These are phyloP conservation scores for Psittacula derbiana DNA, from an alignment of 2,797 vertebrate species.

Conservation along the genomic window DNA sequence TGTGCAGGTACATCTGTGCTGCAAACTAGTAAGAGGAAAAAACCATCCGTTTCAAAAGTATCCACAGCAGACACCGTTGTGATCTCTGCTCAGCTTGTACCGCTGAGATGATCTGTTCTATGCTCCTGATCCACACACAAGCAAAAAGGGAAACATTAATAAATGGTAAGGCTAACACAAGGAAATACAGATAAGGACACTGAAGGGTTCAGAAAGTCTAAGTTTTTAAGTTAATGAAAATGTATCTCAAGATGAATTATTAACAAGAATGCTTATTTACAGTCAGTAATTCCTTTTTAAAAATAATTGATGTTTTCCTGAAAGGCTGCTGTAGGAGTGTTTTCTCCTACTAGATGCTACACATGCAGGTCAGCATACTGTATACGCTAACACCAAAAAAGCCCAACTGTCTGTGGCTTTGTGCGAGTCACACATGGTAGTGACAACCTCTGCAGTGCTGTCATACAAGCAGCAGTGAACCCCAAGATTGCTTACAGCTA, in stretches of 20 bases:
- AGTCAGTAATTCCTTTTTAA: background rate
- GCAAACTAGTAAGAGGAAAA: background rate
- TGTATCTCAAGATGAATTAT: background rate
- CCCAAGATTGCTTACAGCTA: background rate
- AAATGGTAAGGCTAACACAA: background rate
- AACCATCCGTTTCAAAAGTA: background rate
- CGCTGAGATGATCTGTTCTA: background rate
- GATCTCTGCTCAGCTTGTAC: background rate
- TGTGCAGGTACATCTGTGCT: background rate
- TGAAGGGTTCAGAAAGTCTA: background rate
- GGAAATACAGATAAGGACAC: background rate
- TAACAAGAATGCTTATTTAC: background rate
- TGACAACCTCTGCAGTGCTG: background rate
- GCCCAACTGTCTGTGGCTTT: rapidly evolving
- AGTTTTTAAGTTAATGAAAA: background rate
- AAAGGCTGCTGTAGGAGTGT: background rate
- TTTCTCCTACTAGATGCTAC: background rate
- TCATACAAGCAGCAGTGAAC: background rate
- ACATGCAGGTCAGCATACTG: background rate
- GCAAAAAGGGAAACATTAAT: background rate
- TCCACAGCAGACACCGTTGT: background rate
- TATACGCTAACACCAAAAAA: background rate
- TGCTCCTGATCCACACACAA: background rate
- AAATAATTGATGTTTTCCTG: background rate
- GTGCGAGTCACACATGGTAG: rapidly evolving